These are phyloP conservation scores for Pogonomyrmex barbatus DNA, from an alignment of 1,140 invertebrate genomes.

Conservation along the genomic window DNA sequence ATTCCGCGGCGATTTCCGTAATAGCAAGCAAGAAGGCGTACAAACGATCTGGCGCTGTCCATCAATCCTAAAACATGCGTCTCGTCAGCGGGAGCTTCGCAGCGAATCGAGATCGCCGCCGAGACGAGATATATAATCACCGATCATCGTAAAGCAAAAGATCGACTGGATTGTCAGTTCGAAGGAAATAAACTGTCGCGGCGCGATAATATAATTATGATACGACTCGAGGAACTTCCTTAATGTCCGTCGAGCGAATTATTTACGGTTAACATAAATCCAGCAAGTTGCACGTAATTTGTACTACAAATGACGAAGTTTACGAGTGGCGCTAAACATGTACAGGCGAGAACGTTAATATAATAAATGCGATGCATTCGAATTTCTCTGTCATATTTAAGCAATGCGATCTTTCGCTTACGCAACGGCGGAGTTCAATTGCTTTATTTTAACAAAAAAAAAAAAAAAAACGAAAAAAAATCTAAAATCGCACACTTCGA, in stretches of 20 bases:
- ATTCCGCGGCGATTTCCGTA: constrained; percentile 71
- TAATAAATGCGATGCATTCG: not conserved
- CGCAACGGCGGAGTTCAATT: not conserved
- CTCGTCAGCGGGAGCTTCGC: constrained; percentile 28
- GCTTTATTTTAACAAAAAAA: not conserved
- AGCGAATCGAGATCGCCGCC: not conserved
- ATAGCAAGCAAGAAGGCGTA: constrained; percentile 59
- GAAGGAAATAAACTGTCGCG: constrained; percentile 30
- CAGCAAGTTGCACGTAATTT: constrained; percentile 28
- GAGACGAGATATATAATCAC: constrained; percentile 49
- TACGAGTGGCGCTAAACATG: not conserved
- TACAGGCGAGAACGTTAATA: too few species aligned
- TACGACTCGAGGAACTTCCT: constrained; percentile 22
- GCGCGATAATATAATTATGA: constrained; percentile 55
- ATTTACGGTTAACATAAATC: constrained; percentile 51
- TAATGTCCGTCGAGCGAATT: constrained; percentile 3
- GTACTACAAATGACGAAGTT: constrained; percentile 19
- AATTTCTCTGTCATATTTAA: not conserved
- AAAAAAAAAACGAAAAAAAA: not conserved
- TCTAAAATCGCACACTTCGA: not conserved
- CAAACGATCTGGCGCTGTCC: constrained; percentile 64
- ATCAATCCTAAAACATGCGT: constrained; percentile 62
- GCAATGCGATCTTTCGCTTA: not conserved
- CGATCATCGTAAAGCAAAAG: constrained; percentile 48
- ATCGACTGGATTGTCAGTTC: constrained; percentile 30